Conservation (phyloP, 2,113 vertebrate species). For the Paradisaea rubra region DNA sequence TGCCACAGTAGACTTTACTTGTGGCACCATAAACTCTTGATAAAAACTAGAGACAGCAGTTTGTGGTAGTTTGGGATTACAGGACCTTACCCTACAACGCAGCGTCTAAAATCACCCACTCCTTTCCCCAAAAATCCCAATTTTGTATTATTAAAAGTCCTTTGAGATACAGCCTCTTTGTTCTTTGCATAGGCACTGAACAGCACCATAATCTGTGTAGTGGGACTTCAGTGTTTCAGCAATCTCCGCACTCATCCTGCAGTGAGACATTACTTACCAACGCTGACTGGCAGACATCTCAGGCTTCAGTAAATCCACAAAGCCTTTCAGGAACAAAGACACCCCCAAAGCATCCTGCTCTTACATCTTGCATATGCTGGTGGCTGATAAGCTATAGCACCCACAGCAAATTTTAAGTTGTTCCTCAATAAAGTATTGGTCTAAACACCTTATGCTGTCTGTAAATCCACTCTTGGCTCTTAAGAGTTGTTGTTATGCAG, state of each 20-base stretch:
- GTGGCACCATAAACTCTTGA: not conserved
- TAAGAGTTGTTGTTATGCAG: not conserved
- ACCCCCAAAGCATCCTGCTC: not conserved
- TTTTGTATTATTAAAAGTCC: accelerated
- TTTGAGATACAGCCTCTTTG: not conserved
- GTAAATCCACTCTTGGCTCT: not conserved
- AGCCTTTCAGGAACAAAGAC: not conserved
- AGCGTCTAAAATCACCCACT: not conserved
- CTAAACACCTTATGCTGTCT: not conserved
- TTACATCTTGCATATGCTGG: not conserved
- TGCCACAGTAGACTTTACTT: not conserved
- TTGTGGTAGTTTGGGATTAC: not conserved
- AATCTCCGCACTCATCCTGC: not conserved
- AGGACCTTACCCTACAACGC: accelerated
- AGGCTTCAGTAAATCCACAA: not conserved
- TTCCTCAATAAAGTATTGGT: not conserved
- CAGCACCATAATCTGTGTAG: not conserved
- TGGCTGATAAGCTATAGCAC: not conserved
- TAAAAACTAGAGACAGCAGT: not conserved
- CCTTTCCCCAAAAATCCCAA: not conserved
- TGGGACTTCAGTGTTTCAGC: not conserved
- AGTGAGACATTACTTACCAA: not conserved
- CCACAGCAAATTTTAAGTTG: not conserved
- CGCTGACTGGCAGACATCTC: not conserved
- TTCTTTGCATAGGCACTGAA: accelerated